Evolutionary conservation across 2,113 vertebrate genomes (phyloP).

Genomic region (Chascanopsetta lugubris): DNA sequence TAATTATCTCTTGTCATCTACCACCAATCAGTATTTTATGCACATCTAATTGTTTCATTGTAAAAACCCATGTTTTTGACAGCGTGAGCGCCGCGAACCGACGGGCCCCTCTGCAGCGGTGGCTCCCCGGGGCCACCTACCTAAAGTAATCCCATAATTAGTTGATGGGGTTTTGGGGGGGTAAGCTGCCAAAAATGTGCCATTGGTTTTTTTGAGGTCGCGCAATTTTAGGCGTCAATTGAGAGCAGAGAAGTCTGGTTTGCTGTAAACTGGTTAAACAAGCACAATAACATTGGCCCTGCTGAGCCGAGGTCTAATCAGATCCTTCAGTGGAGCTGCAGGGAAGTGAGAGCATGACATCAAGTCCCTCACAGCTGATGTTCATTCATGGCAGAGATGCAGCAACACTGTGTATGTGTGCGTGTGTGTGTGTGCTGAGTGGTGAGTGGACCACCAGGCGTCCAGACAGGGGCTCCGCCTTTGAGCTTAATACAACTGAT

Average conservation of each 20-base stretch:
- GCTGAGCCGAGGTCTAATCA: slow-evolving; percentile 29
- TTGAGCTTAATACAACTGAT: slow-evolving; percentile 72
- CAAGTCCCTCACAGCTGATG: slow-evolving; percentile 43
- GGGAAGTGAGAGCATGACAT: slow-evolving; percentile 38
- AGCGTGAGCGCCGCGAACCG: slow-evolving; percentile 26
- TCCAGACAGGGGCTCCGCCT: slow-evolving; percentile 60
- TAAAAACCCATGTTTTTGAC: too few relatives aligned
- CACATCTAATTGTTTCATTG: slow-evolving; percentile 21
- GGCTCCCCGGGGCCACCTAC: slow-evolving; percentile 44
- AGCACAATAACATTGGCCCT: slow-evolving; percentile 33
- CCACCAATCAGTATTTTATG: slow-evolving; percentile 7
- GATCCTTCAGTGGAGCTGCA: slow-evolving; percentile 21
- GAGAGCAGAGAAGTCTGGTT: slow-evolving; percentile 46
- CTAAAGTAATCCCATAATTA: slow-evolving; percentile 65
- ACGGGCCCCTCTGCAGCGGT: slow-evolving; percentile 26
- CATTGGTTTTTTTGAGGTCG: slow-evolving; percentile 52
- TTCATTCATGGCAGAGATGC: slow-evolving; percentile 46
- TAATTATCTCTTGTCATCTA: slow-evolving; percentile 32
- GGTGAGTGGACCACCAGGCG: slow-evolving; percentile 59
- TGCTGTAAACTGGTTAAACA: slow-evolving; percentile 44
- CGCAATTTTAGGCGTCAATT: slow-evolving; percentile 58
- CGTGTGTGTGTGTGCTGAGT: slow-evolving; percentile 22
- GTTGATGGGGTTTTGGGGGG: slow-evolving; percentile 25
- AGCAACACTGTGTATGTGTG: slow-evolving; percentile 18
- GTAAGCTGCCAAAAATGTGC: slow-evolving; percentile 54